These are phyloP conservation scores for Coregonus clupeaformis DNA, from an alignment of 2,113 vertebrate genomes.

Conservation along the genomic window DNA sequence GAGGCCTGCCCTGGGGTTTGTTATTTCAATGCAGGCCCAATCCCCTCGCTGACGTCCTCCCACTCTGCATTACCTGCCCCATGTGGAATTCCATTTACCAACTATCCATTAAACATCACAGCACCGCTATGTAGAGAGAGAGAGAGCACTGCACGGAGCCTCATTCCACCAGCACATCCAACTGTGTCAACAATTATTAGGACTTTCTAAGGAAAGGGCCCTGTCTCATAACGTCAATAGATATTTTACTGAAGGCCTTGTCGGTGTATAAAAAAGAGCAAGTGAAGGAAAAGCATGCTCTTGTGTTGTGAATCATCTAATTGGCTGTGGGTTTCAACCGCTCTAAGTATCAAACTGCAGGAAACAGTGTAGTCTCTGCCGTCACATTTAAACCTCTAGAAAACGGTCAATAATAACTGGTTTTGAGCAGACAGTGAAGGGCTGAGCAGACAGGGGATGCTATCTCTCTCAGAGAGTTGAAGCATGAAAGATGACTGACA, in stretches of 20 bases:
- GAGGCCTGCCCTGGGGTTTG: conserved; percentile 22
- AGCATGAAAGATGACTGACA: conserved; percentile 1
- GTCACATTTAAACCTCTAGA: not conserved
- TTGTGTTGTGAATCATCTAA: conserved; percentile 8
- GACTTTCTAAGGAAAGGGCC: conserved; percentile 5
- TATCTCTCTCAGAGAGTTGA: not conserved
- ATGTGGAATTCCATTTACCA: conserved; percentile 19
- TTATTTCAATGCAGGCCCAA: conserved; percentile 17
- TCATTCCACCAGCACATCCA: conserved; percentile 10
- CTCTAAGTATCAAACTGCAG: conserved; percentile 2
- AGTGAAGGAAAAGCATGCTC: not conserved
- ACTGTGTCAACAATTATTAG: conserved; percentile 30
- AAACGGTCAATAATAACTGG: not conserved
- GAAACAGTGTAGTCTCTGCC: not conserved
- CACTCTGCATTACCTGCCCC: not conserved
- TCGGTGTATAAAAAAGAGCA: not conserved
- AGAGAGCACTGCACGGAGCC: not conserved
- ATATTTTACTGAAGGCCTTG: conserved; percentile 9
- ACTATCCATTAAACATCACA: conserved; percentile 29
- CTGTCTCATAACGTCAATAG: not conserved
- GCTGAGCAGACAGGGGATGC: not conserved
- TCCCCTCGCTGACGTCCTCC: not conserved
- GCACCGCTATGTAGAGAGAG: not conserved
- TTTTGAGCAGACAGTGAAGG: not conserved
- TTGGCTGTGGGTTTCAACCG: conserved; percentile 6